Evolutionary conservation across 1,140 invertebrate species (phyloP).

Genomic region (Cydia strobilella): DNA sequence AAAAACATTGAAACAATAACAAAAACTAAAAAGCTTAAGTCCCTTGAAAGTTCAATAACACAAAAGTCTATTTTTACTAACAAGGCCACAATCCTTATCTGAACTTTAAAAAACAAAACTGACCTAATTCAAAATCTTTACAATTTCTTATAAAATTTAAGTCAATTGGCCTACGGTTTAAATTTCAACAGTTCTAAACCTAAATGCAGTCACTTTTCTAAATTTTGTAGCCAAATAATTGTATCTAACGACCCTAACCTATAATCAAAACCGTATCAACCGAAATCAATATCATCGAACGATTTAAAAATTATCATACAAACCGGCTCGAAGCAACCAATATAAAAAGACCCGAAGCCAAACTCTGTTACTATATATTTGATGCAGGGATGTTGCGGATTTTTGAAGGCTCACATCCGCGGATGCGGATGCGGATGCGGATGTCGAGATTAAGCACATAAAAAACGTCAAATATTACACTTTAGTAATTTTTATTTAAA

Average conservation of each 20-base stretch:
- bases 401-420: too few species aligned
- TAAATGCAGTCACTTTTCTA: background rate
- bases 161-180: background rate
- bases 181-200: background rate
- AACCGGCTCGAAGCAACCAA: slow-evolving; percentile 44
- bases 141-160: background rate
- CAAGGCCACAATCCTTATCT: background rate
- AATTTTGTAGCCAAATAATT: slow-evolving; percentile 59
- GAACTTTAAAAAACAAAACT: background rate
- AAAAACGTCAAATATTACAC: too few species aligned
- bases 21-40: background rate
- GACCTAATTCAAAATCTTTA: background rate
- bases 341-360: slow-evolving; percentile 39
- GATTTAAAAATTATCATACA: slow-evolving; percentile 76
- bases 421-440: too few species aligned
- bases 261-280: slow-evolving; percentile 75
- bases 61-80: background rate
- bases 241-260: slow-evolving; percentile 66
- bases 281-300: slow-evolving; percentile 75
- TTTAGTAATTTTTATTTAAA: too few species aligned
- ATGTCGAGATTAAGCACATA: too few species aligned
- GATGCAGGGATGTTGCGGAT: too few species aligned
- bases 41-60: background rate
- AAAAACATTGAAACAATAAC: slow-evolving; percentile 43
- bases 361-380: too few species aligned